Evolutionary conservation across 1,140 invertebrate species (phyloP).

Genomic region (Homarus americanus): DNA sequence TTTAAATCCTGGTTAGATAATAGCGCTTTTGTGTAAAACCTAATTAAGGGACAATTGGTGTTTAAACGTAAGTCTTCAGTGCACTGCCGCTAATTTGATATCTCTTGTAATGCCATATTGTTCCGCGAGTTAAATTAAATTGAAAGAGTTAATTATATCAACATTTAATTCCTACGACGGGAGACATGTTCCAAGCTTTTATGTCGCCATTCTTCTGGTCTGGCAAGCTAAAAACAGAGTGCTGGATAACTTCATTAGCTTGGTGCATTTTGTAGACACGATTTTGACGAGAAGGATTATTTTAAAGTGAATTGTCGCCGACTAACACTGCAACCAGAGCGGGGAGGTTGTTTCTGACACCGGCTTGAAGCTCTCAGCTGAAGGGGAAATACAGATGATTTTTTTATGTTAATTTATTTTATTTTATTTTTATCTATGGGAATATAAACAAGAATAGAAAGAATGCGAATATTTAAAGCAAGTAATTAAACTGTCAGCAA

Average conservation of each 20-base stretch:
- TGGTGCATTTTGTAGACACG: conserved; percentile 30
- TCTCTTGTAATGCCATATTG: conserved; percentile 27
- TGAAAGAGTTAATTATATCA: conserved; percentile 63
- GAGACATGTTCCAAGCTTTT: conserved; percentile 8
- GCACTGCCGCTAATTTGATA: conserved; percentile 49
- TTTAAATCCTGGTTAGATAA: conserved; percentile 60
- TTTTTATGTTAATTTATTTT: no score
- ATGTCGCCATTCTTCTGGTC: conserved; percentile 10
- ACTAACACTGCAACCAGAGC: no score
- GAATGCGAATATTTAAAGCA: no score
- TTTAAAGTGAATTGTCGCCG: conserved; percentile 24
- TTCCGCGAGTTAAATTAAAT: conserved; percentile 39
- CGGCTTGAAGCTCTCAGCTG: no score
- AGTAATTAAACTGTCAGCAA: no score
- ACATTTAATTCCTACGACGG: conserved; percentile 61
- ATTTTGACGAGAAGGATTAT: conserved; percentile 46
- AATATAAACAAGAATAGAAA: no score
- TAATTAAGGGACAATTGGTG: conserved; percentile 57
- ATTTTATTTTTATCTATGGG: no score
- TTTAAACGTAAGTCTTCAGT: conserved; percentile 54
- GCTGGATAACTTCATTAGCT: conserved; percentile 25
- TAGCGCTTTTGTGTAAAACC: conserved; percentile 58
- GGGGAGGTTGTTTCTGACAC: no score
- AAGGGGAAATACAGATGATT: no score
- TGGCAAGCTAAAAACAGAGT: conserved; percentile 3